Base-by-base conservation (phyloP, 2,113 vertebrate species). In the Vulpes vulpes region DNA sequence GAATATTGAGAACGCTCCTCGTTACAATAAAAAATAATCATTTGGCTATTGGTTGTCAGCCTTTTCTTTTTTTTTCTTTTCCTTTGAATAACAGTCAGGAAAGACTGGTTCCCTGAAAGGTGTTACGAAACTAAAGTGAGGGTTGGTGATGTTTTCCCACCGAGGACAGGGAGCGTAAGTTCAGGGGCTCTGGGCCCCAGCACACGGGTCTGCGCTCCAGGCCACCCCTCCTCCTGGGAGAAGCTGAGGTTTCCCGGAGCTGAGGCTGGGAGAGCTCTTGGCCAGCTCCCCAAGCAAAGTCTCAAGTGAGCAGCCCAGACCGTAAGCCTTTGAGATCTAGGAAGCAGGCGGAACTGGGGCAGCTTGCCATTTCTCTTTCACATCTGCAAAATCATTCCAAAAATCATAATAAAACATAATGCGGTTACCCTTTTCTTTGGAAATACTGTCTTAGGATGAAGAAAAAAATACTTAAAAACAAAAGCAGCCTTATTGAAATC, bases 301-400 rank as follows among this genome's bases (percentile, higher is more conserved):
- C 81, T 67, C 64, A 30, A 49, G 14, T 14, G 5, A 93, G 67
- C 55, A 92, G 93, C 76, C 95, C 95, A 96, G 86, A 55, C 60
- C 79, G 27, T 8, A 64, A 53, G 91, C 85, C 93, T 86, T 19
- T n/a, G 91, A 92, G 67, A 80, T 38, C 55, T 17, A 19, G 67
- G 53, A 90, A n/a, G 79, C 23, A 0, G 73, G 49, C 7, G 55
- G 79, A 95, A 93, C 30, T 11, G 32, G 82, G 81, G 43, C 76
- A 0, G 22, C 88, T 60, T 14, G 89, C 64, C 85, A 88, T 97
- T 92, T 95, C 79, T 95, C 82, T 51, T 71, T 89, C 60, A 64
- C 87, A 78, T 67, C 35, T 88, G 90, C 38, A 92, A 67, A 96
- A 67, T 83, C 90, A 94, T 59, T 94, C 74, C 91, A 96, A 59